A percentile compares a stretch with the other conserved stretches of the same genome.
These are phyloP conservation scores for Carassius gibelio DNA, from an alignment of 2,113 vertebrate species.

Conservation along the genomic window DNA sequence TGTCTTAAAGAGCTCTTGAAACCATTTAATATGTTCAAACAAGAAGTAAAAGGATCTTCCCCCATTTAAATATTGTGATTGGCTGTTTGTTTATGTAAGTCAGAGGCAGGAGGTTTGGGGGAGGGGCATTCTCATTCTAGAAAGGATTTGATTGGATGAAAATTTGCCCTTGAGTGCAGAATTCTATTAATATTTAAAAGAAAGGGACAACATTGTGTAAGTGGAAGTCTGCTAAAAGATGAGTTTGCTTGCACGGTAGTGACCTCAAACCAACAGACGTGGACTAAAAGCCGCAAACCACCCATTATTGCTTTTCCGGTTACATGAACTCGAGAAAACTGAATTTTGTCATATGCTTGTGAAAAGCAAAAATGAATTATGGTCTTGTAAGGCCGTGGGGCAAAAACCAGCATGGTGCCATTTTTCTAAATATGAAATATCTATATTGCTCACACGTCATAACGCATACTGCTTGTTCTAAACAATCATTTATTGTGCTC, in stretches of 20 bases:
- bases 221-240: background rate
- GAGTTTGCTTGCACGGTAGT: background rate
- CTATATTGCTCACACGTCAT: no score
- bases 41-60: background rate
- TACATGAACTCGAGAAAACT: background rate
- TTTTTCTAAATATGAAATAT: background rate
- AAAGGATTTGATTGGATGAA: background rate
- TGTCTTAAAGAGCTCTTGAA: background rate
- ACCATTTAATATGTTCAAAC: background rate
- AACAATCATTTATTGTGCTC: no score
- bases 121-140: background rate
- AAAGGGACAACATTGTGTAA: background rate
- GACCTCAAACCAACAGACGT: background rate
- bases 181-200: background rate
- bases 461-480: no score
- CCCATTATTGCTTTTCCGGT: background rate
- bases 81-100: no score
- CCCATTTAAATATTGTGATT: background rate
- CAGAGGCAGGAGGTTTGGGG: background rate
- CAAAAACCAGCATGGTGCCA: background rate
- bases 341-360: conserved; percentile 5
- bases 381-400: background rate
- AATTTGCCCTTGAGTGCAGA: background rate
- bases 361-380: conserved; percentile 12
- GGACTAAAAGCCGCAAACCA: background rate